These are phyloP conservation scores for Philopedon plagiatum DNA, from an alignment of 2,888 invertebrate genomes.

Conservation along the genomic window DNA sequence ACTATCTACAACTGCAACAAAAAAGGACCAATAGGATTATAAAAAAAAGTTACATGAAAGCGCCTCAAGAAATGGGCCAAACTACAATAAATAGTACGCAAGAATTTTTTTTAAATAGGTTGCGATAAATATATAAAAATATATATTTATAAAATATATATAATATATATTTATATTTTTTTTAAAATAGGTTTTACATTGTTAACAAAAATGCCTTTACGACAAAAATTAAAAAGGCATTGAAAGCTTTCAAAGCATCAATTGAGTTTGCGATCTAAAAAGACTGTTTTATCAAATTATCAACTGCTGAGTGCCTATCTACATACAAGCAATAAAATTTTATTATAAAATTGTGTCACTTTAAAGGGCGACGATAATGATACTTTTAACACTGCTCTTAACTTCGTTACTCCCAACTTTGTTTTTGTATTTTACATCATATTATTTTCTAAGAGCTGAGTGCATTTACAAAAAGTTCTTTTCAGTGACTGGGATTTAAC, in stretches of 20 bases:
- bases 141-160: too few relatives aligned
- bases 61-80: too few relatives aligned
- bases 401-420: constrained; percentile 47
- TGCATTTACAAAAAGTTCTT: background rate
- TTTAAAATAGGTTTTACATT: background rate
- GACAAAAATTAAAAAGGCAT: constrained; percentile 23
- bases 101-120: too few relatives aligned
- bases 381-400: constrained; percentile 60
- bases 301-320: constrained; percentile 63
- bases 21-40: too few relatives aligned
- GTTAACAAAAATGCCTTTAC: background rate
- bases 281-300: constrained; percentile 62
- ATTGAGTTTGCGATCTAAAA: constrained; percentile 64
- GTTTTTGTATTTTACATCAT: constrained; percentile 39
- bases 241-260: constrained; percentile 38
- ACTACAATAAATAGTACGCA: too few relatives aligned
- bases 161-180: too few relatives aligned
- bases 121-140: too few relatives aligned
- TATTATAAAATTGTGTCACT: constrained; percentile 65
- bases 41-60: too few relatives aligned
- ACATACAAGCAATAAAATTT: constrained; percentile 64
- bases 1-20: too few relatives aligned
- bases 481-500: too few relatives aligned
- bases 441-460: constrained; percentile 10
- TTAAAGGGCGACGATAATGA: constrained; percentile 64